Conservation (phyloP, 2,888 invertebrate species). For the Rotaria socialis region DNA sequence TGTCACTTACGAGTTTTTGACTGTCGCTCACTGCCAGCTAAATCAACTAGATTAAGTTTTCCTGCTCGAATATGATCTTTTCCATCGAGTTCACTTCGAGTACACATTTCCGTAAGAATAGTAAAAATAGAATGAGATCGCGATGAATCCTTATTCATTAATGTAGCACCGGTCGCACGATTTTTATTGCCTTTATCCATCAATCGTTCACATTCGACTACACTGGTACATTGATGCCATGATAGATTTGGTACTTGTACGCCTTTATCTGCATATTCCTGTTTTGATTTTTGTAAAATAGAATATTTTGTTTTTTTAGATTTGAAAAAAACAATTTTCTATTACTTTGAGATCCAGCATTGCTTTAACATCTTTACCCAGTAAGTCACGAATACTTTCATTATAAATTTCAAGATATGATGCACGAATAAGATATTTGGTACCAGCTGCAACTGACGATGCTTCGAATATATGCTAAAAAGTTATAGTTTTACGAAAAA, state of each 20-base stretch:
- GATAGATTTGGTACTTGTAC: conserved; percentile 70
- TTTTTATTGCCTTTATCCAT: conserved; percentile 74
- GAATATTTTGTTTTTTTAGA: background rate
- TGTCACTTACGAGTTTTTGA: conserved; percentile 64
- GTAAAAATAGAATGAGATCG: conserved; percentile 84
- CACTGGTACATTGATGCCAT: conserved; percentile 73
- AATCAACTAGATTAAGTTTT: conserved; percentile 78
- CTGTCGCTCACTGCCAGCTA: conserved; percentile 82
- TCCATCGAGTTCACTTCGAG: conserved; percentile 63
- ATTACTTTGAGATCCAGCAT: conserved; percentile 66
- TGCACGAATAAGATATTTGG: conserved; percentile 72
- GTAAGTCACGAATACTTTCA: conserved; percentile 72
- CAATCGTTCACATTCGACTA: conserved; percentile 71
- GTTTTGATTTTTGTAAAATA: background rate
- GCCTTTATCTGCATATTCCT: conserved; percentile 67
- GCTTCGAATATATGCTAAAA: conserved; percentile 81
- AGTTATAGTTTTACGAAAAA: conserved; percentile 52
- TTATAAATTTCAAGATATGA: conserved; percentile 80
- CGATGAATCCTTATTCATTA: conserved; percentile 79
- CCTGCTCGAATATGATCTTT: conserved; percentile 67
- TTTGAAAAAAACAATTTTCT: background rate
- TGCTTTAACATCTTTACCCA: conserved; percentile 65
- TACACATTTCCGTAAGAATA: conserved; percentile 73
- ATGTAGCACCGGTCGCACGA: conserved; percentile 75
- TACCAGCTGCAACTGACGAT: conserved; percentile 66